Evolutionary conservation across 2,888 invertebrate genomes (phyloP).

Genomic region (Ceramica pisi): DNA sequence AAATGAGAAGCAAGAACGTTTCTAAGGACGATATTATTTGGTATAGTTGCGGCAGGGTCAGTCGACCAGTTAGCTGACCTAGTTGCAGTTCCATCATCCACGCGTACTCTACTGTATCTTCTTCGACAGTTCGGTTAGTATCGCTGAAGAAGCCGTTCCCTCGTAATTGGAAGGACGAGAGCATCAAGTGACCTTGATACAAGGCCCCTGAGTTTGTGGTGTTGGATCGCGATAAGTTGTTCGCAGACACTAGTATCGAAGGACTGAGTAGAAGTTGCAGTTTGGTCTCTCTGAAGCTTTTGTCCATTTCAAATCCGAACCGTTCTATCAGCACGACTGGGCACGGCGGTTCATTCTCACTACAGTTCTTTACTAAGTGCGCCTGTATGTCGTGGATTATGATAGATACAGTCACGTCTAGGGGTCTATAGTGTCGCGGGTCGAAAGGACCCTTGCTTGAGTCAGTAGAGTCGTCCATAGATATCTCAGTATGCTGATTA

Average conservation of each 20-base stretch:
- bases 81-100: slow-evolving; percentile 99
- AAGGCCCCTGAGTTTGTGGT: slow-evolving; percentile 87
- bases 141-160: slow-evolving; percentile 99
- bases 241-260: slow-evolving; percentile 95
- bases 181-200: slow-evolving; percentile 95
- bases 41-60: slow-evolving; percentile 97
- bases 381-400: slow-evolving; percentile 99
- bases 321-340: slow-evolving; percentile 97
- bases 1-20: slow-evolving; percentile 95
- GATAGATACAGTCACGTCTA: slow-evolving; percentile 97
- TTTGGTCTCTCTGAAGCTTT: slow-evolving; percentile 97
- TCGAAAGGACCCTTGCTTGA: slow-evolving; percentile 93
- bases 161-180: slow-evolving; percentile 96
- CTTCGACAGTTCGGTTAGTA: slow-evolving; percentile 96
- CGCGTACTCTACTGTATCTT: slow-evolving; percentile 98
- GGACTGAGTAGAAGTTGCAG: slow-evolving; percentile 97
- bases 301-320: slow-evolving; percentile 99
- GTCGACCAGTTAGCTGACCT: slow-evolving; percentile 97
- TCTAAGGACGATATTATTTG: slow-evolving; percentile 97
- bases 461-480: slow-evolving; percentile 92
- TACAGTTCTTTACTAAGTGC: slow-evolving; percentile 98
- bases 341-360: slow-evolving; percentile 97
- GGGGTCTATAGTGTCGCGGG: slow-evolving; percentile 96
- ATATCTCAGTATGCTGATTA: slow-evolving; percentile 89
- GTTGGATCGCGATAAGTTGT: slow-evolving; percentile 93